Evolutionary conservation across 2,797 vertebrate species (phyloP), one percentile per base, ranked within the genome.

Genomic region (Notoglanidium macrostoma): DNA sequence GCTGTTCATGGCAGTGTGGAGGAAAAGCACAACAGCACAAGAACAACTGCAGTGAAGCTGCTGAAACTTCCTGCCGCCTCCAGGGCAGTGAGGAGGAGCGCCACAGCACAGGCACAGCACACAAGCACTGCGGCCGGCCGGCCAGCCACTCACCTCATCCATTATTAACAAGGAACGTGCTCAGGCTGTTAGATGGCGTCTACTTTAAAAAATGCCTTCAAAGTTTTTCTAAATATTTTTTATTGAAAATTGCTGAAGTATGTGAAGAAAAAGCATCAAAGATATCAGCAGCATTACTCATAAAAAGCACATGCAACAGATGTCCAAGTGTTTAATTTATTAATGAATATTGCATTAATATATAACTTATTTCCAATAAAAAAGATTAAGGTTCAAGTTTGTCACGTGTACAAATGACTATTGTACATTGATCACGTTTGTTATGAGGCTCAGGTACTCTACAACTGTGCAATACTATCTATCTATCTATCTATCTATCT

Each of bases 21-120:
- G 35, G 49, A 26, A 46, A 63, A 46, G 76, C 86, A 32, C 77
- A 68, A 59, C 55, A 83, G 46, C 82, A 88, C 55, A 73, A 72
- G 46, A 80, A 73, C 63, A 59, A 57, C 72, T 67, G 59, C 14
- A 67, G 9, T 67, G 35, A 2, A n/a, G 57, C 29, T 55, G 51
- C 29, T 61, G 40, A 90, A 92, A 94, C 94, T 95, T 95, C 94
- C 94, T 95, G 92, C 90, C 9, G 51, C 74, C 55, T 84, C 40
- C 85, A 8, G 21, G 14, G 8, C 35, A 49, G 46, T 49, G 46
- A 49, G 46, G 46, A 49, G 9, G 46, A 49, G 46, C 21, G n/a
- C 26, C 32, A 23, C 46, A 59, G 5, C 78, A 81, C 78, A 21
- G n/a, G 6, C 11, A 6, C n/a, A 29, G 26, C 2, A n/a, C n/a